phyloP scores from a whole-genome alignment of 2,797 vertebrate species.

The Amblyraja radiata region DNA sequence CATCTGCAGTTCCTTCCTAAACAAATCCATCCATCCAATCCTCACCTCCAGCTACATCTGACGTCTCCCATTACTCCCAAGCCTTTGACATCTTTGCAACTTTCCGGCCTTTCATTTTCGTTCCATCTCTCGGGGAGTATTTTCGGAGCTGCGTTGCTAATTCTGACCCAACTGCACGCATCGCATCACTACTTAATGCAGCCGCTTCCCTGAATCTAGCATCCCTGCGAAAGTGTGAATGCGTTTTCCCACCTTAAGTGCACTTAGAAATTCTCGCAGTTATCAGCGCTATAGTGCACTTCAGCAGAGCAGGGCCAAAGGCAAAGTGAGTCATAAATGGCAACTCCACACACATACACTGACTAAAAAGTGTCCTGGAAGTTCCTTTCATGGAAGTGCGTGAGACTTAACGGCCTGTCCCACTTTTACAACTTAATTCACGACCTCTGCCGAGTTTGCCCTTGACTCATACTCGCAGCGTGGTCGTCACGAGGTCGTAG shows the following conservation, averaged over 20 bases:
- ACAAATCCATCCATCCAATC: neutral
- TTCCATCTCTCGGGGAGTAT: neutral
- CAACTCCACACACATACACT: neutral
- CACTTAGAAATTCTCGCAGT: neutral
- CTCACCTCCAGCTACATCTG: neutral
- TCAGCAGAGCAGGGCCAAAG: no score
- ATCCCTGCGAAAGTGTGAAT: neutral
- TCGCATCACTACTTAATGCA: neutral
- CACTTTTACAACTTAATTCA: no score
- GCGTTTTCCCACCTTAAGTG: neutral
- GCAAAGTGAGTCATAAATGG: neutral
- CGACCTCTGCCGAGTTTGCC: no score
- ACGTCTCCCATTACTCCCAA: neutral
- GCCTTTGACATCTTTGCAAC: no score
- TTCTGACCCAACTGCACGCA: neutral
- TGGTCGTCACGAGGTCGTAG: no score
- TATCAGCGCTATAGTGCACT: neutral
- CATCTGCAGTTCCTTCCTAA: no score
- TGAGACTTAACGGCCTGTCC: no score
- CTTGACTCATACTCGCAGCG: no score
- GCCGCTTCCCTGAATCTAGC: neutral
- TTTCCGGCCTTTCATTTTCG: no score
- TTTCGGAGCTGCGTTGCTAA: neutral
- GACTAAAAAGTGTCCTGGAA: no score
- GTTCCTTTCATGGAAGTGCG: no score